phyloP scores from a whole-genome alignment of 2,797 vertebrate genomes.

The Taeniopygia guttata region DNA sequence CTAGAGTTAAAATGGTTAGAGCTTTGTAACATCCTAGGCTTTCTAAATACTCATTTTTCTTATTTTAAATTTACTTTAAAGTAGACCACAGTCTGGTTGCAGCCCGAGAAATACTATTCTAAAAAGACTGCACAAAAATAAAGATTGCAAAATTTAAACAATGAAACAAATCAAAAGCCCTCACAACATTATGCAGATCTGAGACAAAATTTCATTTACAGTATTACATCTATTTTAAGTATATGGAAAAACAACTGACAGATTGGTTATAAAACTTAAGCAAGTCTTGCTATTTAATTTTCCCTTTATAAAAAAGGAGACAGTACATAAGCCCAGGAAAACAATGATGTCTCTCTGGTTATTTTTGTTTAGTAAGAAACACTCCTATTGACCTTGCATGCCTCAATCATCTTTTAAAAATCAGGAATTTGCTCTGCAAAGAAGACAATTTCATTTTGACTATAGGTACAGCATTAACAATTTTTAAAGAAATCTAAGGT shows the following conservation, averaged over 20 bases:
- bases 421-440: neutral
- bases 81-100: neutral
- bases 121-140: neutral
- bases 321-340: neutral
- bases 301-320: neutral
- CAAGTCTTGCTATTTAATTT: neutral
- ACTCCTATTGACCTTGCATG: neutral
- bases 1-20: neutral
- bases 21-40: neutral
- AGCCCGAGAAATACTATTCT: neutral
- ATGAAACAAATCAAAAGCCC: neutral
- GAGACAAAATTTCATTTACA: neutral
- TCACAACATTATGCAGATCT: neutral
- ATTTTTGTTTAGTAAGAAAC: neutral
- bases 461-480: neutral
- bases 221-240: neutral
- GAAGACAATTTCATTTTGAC: neutral
- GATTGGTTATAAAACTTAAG: neutral
- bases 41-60: neutral
- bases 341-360: neutral
- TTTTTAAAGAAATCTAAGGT: neutral
- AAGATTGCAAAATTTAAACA: neutral
- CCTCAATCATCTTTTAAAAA: neutral
- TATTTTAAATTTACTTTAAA: neutral
- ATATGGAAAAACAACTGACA: neutral